Conservation (phyloP, 2,797 vertebrate genomes). For the Gymnothorax javanicus region DNA sequence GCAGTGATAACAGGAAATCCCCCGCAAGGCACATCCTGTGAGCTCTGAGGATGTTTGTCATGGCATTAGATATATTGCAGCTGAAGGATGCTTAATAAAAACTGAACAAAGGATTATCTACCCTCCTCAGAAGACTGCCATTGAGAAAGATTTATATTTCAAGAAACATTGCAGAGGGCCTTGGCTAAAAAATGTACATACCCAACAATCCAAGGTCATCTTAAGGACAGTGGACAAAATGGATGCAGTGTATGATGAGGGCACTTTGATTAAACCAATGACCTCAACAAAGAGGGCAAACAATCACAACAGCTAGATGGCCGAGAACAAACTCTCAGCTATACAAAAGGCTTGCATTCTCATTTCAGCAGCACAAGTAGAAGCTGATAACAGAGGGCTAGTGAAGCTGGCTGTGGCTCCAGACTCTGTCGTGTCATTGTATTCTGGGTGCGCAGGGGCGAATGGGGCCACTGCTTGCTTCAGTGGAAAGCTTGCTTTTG, state of each 20-base stretch:
- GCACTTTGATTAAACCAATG: neutral
- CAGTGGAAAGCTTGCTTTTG: conserved; percentile 42
- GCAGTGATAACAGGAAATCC: too few relatives aligned
- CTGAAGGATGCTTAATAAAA: neutral
- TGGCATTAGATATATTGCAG: too few relatives aligned
- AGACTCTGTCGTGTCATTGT: neutral
- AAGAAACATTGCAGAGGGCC: neutral
- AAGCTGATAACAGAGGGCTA: conserved; percentile 12
- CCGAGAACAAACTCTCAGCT: neutral
- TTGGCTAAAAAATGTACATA: neutral
- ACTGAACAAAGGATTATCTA: neutral
- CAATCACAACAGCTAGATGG: neutral
- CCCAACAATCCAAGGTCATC: neutral
- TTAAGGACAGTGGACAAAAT: neutral
- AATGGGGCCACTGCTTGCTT: conserved; percentile 36
- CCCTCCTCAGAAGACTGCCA: neutral
- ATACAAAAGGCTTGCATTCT: conserved; percentile 25
- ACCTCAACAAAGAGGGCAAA: neutral
- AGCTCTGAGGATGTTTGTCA: too few relatives aligned
- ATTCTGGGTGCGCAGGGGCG: conserved; percentile 18
- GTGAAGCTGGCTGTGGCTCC: neutral
- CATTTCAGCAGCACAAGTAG: conserved; percentile 31
- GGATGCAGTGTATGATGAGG: neutral
- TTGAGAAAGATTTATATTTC: neutral
- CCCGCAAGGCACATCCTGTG: too few relatives aligned